These are phyloP conservation scores for Avahi laniger DNA, from an alignment of 2,797 vertebrate genomes.

Conservation along the genomic window DNA sequence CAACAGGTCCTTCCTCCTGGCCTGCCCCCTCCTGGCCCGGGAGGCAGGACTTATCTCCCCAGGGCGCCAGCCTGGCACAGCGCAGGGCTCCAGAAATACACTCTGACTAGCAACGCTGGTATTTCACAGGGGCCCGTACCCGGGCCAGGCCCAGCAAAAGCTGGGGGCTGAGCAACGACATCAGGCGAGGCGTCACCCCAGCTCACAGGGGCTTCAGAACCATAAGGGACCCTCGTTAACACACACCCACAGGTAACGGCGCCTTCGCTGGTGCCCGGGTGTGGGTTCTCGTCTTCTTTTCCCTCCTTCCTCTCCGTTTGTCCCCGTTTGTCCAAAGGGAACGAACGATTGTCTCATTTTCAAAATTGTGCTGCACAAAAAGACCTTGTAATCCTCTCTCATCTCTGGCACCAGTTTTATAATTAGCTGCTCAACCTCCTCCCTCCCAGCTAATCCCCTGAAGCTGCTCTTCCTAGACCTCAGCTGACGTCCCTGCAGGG, in stretches of 20 bases:
- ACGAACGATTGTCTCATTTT: background rate
- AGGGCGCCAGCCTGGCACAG: background rate
- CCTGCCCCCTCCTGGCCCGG: background rate
- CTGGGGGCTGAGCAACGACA: too few relatives aligned
- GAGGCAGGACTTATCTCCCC: background rate
- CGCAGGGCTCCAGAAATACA: background rate
- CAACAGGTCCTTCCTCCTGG: accelerated
- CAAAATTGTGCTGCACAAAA: background rate
- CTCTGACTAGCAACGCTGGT: accelerated
- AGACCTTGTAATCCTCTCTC: conserved; percentile 28
- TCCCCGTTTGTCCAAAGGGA: background rate
- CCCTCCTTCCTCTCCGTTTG: background rate
- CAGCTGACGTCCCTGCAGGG: background rate
- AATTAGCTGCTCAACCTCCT: conserved; percentile 43
- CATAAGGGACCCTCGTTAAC: accelerated
- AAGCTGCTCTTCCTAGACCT: conserved; percentile 10
- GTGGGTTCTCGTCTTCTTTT: accelerated
- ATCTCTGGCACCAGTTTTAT: conserved; percentile 50
- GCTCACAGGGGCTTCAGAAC: background rate
- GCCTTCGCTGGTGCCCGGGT: background rate
- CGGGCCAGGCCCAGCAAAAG: background rate
- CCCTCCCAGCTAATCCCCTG: background rate
- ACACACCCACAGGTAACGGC: accelerated
- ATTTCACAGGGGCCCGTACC: background rate
- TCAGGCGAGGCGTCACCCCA: background rate